phyloP scores from a whole-genome alignment of 1,140 invertebrate genomes.

The Drosophila seguyi region DNA sequence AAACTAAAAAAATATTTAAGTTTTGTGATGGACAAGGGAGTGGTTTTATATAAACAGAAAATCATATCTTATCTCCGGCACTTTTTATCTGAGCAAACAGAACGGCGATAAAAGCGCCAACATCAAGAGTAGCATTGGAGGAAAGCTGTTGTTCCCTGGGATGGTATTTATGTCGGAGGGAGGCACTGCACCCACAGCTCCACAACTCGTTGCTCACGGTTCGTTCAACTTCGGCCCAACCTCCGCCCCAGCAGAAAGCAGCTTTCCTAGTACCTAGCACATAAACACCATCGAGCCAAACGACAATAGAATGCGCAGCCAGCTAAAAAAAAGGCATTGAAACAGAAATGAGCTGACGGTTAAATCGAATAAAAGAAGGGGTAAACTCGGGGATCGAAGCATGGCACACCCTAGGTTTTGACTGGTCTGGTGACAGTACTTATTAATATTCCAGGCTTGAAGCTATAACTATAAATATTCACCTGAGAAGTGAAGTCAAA shows the following conservation, averaged over 20 bases:
- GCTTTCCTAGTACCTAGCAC: slow-evolving; percentile 23
- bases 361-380: slow-evolving; percentile 35
- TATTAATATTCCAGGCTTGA: not conserved
- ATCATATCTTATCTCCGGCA: slow-evolving; percentile 54
- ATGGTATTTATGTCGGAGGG: slow-evolving; percentile 11
- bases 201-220: slow-evolving; percentile 32
- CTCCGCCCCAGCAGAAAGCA: slow-evolving; percentile 20
- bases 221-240: slow-evolving; percentile 44
- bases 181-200: slow-evolving; percentile 40
- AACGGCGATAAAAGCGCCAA: slow-evolving; percentile 20
- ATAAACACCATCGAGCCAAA: slow-evolving; percentile 51
- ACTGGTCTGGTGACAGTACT: not conserved
- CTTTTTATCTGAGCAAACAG: slow-evolving; percentile 44
- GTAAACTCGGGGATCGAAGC: slow-evolving; percentile 1
- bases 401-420: slow-evolving; percentile 14
- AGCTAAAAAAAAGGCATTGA: slow-evolving; percentile 16
- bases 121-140: slow-evolving; percentile 19
- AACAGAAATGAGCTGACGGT: slow-evolving; percentile 34
- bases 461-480: not conserved
- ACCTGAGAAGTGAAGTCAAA: too few relatives aligned
- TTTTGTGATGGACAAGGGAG: not conserved
- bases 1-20: slow-evolving; percentile 28
- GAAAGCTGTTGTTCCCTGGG: slow-evolving; percentile 5
- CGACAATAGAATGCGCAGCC: slow-evolving; percentile 47
- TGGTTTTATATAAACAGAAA: slow-evolving; percentile 8